A percentile compares a stretch with the other conserved stretches of the same genome.
These are phyloP conservation scores for Eledona agricola DNA, from an alignment of 2,888 invertebrate genomes.

Conservation along the genomic window DNA sequence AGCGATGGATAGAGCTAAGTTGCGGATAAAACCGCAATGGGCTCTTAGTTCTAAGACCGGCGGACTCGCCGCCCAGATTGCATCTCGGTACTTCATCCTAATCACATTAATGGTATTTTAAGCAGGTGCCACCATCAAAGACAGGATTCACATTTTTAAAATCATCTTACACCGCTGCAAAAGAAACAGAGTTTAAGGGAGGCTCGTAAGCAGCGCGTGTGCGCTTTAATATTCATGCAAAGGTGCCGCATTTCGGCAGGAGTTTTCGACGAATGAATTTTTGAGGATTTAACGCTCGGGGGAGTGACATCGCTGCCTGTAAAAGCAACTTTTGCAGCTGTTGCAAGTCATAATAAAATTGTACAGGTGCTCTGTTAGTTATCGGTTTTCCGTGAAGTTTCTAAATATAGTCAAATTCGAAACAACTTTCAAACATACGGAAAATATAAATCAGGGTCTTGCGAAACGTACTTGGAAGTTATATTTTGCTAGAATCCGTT, in stretches of 20 bases:
- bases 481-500: no score
- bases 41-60: constrained; percentile 25
- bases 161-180: constrained; percentile 10
- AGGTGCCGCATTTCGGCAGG: not conserved
- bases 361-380: no score
- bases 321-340: no score
- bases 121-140: constrained; percentile 10
- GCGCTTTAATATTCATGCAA: constrained; percentile 15
- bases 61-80: constrained; percentile 26
- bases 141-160: constrained; percentile 17
- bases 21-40: constrained; percentile 27
- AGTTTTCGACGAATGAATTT: constrained; percentile 9
- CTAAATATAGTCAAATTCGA: no score
- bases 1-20: constrained; percentile 25
- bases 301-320: constrained; percentile 10
- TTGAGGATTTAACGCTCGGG: not conserved
- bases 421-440: no score
- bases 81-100: constrained; percentile 33
- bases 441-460: no score
- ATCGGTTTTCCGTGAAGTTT: no score
- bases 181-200: constrained; percentile 7
- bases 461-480: no score
- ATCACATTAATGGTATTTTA: constrained; percentile 24
- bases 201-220: constrained; percentile 4
- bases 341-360: no score